A percentile compares a stretch with the other conserved stretches of the same genome.
Evolutionary conservation across 2,888 invertebrate species (phyloP).

Genomic region (Parnassius smintheus): DNA sequence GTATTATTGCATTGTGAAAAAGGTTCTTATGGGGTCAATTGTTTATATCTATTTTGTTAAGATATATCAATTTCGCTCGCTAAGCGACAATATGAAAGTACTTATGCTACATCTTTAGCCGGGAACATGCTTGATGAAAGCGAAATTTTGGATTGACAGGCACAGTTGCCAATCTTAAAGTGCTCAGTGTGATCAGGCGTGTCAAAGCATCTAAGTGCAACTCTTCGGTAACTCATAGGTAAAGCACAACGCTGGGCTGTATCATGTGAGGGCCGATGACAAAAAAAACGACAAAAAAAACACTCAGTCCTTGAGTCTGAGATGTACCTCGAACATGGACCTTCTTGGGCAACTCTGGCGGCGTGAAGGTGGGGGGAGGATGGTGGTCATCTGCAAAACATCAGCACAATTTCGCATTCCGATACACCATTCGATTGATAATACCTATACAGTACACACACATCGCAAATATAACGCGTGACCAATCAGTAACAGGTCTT

Average conservation of each 20-base stretch:
- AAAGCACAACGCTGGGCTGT: slow-evolving; percentile 69
- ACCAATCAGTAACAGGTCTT: slow-evolving; percentile 37
- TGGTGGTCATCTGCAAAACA: slow-evolving; percentile 98
- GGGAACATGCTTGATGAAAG: slow-evolving; percentile 70
- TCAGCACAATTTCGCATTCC: slow-evolving; percentile 85
- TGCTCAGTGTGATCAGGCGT: slow-evolving; percentile 77
- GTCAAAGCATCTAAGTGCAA: slow-evolving; percentile 78
- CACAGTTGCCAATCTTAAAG: slow-evolving; percentile 40
- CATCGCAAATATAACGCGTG: slow-evolving; percentile 64
- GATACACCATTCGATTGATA: slow-evolving; percentile 72
- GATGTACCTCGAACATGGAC: slow-evolving; percentile 96
- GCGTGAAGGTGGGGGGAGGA: slow-evolving; percentile 98
- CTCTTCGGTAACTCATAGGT: slow-evolving; percentile 61
- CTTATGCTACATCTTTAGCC: slow-evolving; percentile 54
- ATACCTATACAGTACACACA: slow-evolving; percentile 66
- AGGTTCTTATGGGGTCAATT: slow-evolving; percentile 28
- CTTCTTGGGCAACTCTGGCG: slow-evolving; percentile 99
- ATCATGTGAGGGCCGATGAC: slow-evolving; percentile 73
- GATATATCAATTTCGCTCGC: slow-evolving; percentile 42
- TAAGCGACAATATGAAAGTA: slow-evolving; percentile 41
- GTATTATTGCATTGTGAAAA: slow-evolving; percentile 36
- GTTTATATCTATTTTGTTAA: slow-evolving; percentile 27
- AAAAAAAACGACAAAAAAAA: slow-evolving; percentile 59
- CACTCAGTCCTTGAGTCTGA: slow-evolving; percentile 74
- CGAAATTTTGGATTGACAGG: slow-evolving; percentile 46